A percentile compares a stretch with the other conserved stretches of the same genome.
Evolutionary conservation across 2,888 invertebrate species (phyloP).

Genomic region (Chelonus formosanus): DNA sequence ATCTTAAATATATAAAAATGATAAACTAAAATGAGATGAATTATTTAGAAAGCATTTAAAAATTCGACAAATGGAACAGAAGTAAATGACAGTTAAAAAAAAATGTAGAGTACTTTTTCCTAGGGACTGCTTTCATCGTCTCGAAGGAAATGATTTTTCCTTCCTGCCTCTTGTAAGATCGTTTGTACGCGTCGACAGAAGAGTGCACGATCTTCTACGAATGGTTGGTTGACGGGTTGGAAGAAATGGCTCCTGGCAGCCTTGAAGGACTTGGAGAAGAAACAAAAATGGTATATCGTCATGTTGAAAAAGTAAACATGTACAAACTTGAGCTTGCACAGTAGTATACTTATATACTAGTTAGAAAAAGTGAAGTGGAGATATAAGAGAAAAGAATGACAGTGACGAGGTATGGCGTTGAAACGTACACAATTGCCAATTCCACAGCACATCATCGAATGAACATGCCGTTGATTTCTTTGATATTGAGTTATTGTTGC

Average conservation of each 20-base stretch:
- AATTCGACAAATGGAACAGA: background rate
- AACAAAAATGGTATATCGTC: constrained; percentile 37
- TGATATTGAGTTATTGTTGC: constrained; percentile 50
- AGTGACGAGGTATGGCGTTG: constrained; percentile 40
- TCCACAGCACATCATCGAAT: constrained; percentile 34
- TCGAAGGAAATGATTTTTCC: constrained; percentile 33
- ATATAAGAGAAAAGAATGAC: constrained; percentile 36
- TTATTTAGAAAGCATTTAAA: background rate
- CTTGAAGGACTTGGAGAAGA: constrained; percentile 14
- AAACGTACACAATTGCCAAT: constrained; percentile 53
- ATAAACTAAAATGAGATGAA: background rate
- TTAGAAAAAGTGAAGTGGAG: background rate
- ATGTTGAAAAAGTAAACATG: constrained; percentile 33
- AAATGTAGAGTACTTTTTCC: background rate
- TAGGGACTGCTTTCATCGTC: constrained; percentile 18
- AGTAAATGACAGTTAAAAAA: constrained; percentile 7
- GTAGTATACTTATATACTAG: constrained; percentile 1
- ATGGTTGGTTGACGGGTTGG: constrained; percentile 27
- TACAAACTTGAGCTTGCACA: constrained; percentile 35
- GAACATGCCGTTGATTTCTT: constrained; percentile 44
- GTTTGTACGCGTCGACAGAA: constrained; percentile 35
- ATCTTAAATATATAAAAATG: no score
- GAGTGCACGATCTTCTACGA: constrained; percentile 23
- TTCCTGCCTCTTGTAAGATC: constrained; percentile 20
- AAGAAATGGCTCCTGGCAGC: constrained; percentile 28